Evolutionary conservation across 1,140 invertebrate species (phyloP), one percentile per base, ranked within the genome.

Genomic region (Ptiloglossa arizonensis): DNA sequence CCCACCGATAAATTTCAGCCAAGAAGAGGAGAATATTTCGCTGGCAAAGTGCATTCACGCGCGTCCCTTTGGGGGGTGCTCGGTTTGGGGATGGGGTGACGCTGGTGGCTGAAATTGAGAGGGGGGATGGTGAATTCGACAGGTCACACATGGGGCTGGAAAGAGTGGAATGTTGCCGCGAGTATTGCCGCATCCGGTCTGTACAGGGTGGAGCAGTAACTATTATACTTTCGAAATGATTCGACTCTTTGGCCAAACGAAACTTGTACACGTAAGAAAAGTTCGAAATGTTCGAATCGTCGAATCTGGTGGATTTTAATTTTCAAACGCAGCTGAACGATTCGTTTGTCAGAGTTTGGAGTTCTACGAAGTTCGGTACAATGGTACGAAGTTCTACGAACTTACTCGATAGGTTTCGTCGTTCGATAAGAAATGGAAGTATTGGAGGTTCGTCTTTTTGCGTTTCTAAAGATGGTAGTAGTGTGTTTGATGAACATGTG

Each of bases 1-100:
- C 69, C 59, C 48, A 17, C 56, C 82, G 82, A 80, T 84, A 71
- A 82, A 79, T 79, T 82, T 68, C 57, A 62, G 13, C n/a, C 67
- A 35, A 48, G 64, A 62, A 69, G 60, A 74, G 76, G 32, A 56
- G 62, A 75, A 76, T 84, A 80, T 80, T 63, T 80, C 77, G 81
- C 60, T 50, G 66, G 69, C 71, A 35, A 84, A 67, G 81, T 70
- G 69, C 69, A 79, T 70, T 83, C 75, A 64, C 68, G 44, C 38
- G 80, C 24, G 29, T 38, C 35, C 62, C 64, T 41, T 57, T 38
- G 38, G 80, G 63, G 44, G 70, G 38, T 48, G 35, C 24, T 22
- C 11, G 66, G 41, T 48, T 50, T 50, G 54, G 15, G 15, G 35
- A 67, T 29, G 52, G n/a, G 15, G 9, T n/a, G n/a, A n/a, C 54